Evolutionary conservation across 1,140 invertebrate genomes (phyloP).

Genomic region (Ephestia elutella): DNA sequence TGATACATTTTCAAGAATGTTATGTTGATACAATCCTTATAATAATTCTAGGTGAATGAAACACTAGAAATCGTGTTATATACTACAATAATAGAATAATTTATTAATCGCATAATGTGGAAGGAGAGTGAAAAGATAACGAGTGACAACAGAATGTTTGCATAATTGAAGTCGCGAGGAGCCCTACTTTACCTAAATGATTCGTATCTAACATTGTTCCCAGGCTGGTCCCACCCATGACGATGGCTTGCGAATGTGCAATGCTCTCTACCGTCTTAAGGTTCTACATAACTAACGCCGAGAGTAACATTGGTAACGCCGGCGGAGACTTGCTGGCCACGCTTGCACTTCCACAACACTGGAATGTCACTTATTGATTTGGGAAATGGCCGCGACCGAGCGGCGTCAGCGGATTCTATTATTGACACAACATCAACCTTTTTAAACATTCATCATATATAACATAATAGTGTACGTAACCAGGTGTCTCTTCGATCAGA

Average conservation of each 20-base stretch:
- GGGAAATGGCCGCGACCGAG: constrained; percentile 47
- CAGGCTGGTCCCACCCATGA: constrained; percentile 71
- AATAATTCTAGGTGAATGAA: constrained; percentile 45
- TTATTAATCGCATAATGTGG: constrained; percentile 7
- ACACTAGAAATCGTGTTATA: constrained; percentile 19
- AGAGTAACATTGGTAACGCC: constrained; percentile 15
- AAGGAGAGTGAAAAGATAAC: constrained; percentile 17
- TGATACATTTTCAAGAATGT: constrained; percentile 72
- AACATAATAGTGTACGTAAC: constrained; percentile 30
- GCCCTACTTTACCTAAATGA: constrained; percentile 64
- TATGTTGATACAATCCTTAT: constrained; percentile 56
- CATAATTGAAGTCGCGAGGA: constrained; percentile 49
- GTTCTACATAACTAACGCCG: constrained; percentile 15
- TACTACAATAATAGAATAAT: constrained; percentile 38
- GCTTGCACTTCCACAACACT: constrained; percentile 67
- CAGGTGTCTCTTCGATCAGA: constrained; percentile 34
- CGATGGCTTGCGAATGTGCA: constrained; percentile 66
- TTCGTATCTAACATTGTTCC: constrained; percentile 71
- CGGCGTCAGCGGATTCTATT: constrained; percentile 26
- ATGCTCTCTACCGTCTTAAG: constrained; percentile 27
- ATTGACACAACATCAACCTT: constrained; percentile 34
- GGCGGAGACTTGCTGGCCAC: constrained; percentile 12
- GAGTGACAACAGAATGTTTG: constrained; percentile 34
- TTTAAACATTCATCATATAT: constrained; percentile 24
- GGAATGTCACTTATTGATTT: constrained; percentile 68